A percentile compares a stretch with the other conserved stretches of the same genome.
Evolutionary conservation across 2,888 invertebrate genomes (phyloP).

Genomic region (Lepidochitona cinerea): DNA sequence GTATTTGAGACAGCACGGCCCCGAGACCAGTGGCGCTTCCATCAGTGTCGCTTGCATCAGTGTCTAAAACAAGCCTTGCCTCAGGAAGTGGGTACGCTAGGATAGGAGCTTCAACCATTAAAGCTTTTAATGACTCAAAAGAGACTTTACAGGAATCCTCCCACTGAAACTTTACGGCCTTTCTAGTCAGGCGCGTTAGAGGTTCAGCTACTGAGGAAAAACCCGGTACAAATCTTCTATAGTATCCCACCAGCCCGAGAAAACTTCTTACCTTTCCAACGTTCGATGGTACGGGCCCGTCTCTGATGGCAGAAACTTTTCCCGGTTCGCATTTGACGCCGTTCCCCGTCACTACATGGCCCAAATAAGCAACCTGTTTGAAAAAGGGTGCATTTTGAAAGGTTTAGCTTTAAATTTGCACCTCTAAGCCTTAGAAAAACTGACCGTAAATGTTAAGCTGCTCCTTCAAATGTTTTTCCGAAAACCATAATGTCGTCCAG

Average conservation of each 20-base stretch:
- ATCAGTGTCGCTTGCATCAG: too few relatives aligned
- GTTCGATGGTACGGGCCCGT: neutral
- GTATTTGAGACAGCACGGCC: slow-evolving; percentile 21
- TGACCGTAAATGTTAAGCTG: slow-evolving; percentile 23
- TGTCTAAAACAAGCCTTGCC: slow-evolving; percentile 13
- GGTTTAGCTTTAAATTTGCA: slow-evolving; percentile 37
- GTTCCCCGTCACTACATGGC: neutral
- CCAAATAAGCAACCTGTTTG: slow-evolving; percentile 2
- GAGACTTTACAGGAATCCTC: slow-evolving; percentile 15
- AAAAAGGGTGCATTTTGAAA: slow-evolving; percentile 36
- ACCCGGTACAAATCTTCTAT: neutral
- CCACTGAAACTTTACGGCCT: slow-evolving; percentile 23
- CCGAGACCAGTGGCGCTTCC: slow-evolving; percentile 14
- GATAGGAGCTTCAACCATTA: slow-evolving; percentile 23
- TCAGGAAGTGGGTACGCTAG: slow-evolving; percentile 22
- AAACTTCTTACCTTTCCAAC: slow-evolving; percentile 11
- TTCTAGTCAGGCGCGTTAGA: slow-evolving; percentile 13
- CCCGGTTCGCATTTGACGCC: neutral
- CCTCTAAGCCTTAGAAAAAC: slow-evolving; percentile 30
- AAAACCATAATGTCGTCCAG: slow-evolving; percentile 41
- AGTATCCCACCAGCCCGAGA: slow-evolving; percentile 15
- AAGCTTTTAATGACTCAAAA: slow-evolving; percentile 21
- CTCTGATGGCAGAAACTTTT: neutral
- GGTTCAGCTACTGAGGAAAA: slow-evolving; percentile 15
- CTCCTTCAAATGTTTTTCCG: slow-evolving; percentile 21